phyloP scores from a whole-genome alignment of 2,113 vertebrate species.

The Phoxinus phoxinus region DNA sequence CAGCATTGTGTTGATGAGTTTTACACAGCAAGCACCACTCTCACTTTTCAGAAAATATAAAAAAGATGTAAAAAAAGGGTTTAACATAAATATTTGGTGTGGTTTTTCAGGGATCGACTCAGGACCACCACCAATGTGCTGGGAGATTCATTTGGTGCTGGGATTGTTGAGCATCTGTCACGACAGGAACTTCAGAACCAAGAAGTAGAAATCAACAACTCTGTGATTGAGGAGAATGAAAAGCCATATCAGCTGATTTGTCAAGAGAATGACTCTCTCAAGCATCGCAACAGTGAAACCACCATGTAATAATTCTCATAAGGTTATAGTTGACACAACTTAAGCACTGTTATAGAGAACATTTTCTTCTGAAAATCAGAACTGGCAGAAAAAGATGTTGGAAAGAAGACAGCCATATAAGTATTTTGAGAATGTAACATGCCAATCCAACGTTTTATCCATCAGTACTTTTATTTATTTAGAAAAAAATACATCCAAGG shows the following conservation, averaged over 20 bases:
- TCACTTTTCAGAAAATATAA: neutral
- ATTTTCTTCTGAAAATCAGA: slow-evolving; percentile 2
- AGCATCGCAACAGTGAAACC: slow-evolving; percentile 83
- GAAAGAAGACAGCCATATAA: neutral
- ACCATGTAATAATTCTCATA: slow-evolving; percentile 73
- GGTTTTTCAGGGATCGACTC: slow-evolving; percentile 84
- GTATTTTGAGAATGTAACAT: neutral
- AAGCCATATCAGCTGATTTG: slow-evolving; percentile 86
- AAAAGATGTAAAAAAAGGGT: neutral
- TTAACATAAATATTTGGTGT: slow-evolving; percentile 17
- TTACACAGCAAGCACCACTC: neutral
- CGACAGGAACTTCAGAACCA: slow-evolving; percentile 84
- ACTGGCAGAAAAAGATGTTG: neutral
- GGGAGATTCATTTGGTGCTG: slow-evolving; percentile 92
- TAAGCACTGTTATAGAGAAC: slow-evolving; percentile 33
- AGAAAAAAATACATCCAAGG: neutral
- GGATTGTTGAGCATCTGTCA: slow-evolving; percentile 92
- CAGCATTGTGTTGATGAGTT: neutral
- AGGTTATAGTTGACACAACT: neutral
- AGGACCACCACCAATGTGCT: slow-evolving; percentile 93
- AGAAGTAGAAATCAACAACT: slow-evolving; percentile 84
- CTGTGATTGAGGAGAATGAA: slow-evolving; percentile 81
- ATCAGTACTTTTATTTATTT: neutral
- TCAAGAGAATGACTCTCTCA: slow-evolving; percentile 77
- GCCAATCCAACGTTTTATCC: neutral